Conservation (phyloP, 2,888 invertebrate genomes). For the Calliopum simillimum region DNA sequence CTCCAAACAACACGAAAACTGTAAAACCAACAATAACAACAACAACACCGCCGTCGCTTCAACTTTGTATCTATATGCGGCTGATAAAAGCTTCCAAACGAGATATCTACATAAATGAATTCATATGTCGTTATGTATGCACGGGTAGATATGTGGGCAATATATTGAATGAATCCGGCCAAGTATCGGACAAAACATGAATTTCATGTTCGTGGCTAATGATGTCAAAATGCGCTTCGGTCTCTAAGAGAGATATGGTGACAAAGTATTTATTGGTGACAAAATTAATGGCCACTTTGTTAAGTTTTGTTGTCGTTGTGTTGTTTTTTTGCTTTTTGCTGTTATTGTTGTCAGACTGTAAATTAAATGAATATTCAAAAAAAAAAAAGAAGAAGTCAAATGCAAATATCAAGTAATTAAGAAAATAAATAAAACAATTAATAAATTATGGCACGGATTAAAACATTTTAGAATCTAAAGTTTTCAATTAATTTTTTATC, state of each 20-base stretch:
- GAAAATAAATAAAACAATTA: too few relatives aligned
- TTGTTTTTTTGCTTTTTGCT: too few relatives aligned
- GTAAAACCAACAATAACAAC: background rate
- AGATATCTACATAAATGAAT: too few relatives aligned
- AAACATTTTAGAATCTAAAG: too few relatives aligned
- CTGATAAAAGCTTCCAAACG: background rate
- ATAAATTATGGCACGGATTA: too few relatives aligned
- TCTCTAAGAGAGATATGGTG: background rate
- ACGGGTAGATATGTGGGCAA: background rate
- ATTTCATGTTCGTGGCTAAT: conserved; percentile 11
- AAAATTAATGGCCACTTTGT: background rate
- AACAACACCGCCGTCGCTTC: background rate
- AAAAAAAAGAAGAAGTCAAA: too few relatives aligned
- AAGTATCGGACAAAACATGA: conserved; percentile 7
- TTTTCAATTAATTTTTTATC: too few relatives aligned
- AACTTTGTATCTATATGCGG: background rate
- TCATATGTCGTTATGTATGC: background rate
- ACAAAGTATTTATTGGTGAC: conserved; percentile 11
- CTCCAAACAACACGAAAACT: background rate
- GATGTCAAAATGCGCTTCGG: background rate
- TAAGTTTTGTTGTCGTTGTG: background rate
- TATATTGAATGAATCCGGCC: background rate
- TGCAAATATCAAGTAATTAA: too few relatives aligned
- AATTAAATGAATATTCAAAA: too few relatives aligned
- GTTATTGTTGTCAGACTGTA: too few relatives aligned